Evolutionary conservation across 2,113 vertebrate species (phyloP).

Genomic region (Rynchops niger): DNA sequence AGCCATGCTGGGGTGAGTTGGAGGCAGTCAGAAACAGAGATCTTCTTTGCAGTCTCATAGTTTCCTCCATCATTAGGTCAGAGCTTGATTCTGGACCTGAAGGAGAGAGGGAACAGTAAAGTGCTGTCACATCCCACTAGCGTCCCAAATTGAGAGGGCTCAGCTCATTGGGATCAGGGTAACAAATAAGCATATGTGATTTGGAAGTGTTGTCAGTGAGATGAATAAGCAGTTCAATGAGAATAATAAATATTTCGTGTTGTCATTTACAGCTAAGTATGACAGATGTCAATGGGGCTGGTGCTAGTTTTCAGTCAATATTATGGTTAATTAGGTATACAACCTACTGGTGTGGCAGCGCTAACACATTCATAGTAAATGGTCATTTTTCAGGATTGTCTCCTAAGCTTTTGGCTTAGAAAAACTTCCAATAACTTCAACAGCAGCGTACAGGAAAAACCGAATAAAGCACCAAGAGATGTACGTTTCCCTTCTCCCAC

Average conservation of each 20-base stretch:
- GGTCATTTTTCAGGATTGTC: background rate
- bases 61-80: background rate
- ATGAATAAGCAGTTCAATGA: background rate
- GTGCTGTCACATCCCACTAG: background rate
- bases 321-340: background rate
- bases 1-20: background rate
- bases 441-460: background rate
- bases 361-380: background rate
- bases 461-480: background rate
- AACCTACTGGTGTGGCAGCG: background rate
- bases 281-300: background rate
- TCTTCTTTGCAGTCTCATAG: background rate
- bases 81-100: background rate
- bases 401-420: background rate
- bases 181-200: background rate
- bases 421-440: background rate
- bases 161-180: background rate
- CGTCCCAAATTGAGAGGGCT: background rate
- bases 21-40: background rate
- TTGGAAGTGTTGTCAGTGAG: background rate
- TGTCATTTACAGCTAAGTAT: background rate
- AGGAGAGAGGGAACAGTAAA: background rate
- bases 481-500: background rate
- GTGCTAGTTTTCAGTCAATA: background rate
- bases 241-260: background rate